Conservation (phyloP, 2,888 invertebrate species). For the Reticulitermes lucifugus region DNA sequence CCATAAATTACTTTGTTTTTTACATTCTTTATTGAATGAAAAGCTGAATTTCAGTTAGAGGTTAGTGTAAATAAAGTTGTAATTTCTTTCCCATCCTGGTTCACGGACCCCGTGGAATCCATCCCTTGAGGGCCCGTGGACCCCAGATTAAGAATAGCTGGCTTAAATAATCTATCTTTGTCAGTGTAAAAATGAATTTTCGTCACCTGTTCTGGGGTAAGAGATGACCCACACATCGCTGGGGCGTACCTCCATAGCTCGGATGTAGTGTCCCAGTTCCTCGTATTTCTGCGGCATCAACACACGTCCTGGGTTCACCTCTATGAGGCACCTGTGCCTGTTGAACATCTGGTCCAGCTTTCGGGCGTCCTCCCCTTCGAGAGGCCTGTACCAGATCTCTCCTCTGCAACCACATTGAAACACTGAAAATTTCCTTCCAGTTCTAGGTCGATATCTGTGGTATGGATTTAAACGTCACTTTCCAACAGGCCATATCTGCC, state of each 20-base stretch:
- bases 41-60: too few relatives aligned
- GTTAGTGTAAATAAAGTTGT: too few relatives aligned
- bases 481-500: neutral
- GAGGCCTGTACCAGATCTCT: slow-evolving; percentile 66
- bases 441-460: neutral
- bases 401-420: neutral
- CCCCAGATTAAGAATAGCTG: too few relatives aligned
- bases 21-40: too few relatives aligned
- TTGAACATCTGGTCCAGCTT: slow-evolving; percentile 77
- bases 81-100: too few relatives aligned
- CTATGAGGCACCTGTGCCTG: slow-evolving; percentile 75
- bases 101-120: too few relatives aligned
- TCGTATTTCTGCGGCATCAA: slow-evolving; percentile 77
- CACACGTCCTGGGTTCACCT: slow-evolving; percentile 78
- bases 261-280: slow-evolving; percentile 75
- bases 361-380: slow-evolving; percentile 70
- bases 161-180: too few relatives aligned
- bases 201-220: slow-evolving; percentile 86
- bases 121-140: too few relatives aligned
- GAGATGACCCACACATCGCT: slow-evolving; percentile 90
- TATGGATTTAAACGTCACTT: neutral
- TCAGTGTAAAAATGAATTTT: too few relatives aligned
- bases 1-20: too few relatives aligned
- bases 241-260: slow-evolving; percentile 76
- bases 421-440: neutral